Conservation (phyloP, 2,888 invertebrate genomes). For the Trachelus tabidus region DNA sequence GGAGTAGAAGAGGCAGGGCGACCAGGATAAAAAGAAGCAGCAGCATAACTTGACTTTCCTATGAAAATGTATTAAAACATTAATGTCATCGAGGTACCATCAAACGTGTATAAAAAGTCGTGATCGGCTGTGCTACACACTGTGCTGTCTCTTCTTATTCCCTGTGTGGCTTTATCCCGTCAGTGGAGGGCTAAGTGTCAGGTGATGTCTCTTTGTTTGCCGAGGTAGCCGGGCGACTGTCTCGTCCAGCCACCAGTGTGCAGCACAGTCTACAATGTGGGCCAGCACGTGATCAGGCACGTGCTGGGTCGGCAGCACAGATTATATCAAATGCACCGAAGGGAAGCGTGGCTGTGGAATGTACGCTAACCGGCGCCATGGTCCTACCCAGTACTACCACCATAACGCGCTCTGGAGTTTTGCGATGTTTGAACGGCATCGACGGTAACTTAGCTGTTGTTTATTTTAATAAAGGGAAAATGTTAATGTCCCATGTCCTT, state of each 20-base stretch:
- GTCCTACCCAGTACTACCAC: neutral
- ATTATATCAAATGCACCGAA: neutral
- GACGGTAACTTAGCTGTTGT: neutral
- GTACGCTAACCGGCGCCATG: neutral
- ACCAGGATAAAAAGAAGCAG: constrained; percentile 40
- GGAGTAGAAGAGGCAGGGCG: constrained; percentile 40
- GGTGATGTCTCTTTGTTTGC: neutral
- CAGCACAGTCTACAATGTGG: constrained; percentile 21
- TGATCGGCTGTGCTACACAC: neutral
- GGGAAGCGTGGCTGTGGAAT: neutral
- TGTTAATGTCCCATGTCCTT: neutral
- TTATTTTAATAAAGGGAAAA: neutral
- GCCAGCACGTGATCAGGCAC: constrained; percentile 35
- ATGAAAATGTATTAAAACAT: constrained; percentile 33
- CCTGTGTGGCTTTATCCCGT: too few relatives aligned
- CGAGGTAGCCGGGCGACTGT: neutral
- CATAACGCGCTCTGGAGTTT: neutral
- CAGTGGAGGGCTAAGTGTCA: too few relatives aligned
- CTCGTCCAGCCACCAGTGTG: neutral
- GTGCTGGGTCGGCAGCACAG: constrained; percentile 17
- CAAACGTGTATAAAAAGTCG: neutral
- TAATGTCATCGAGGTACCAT: neutral
- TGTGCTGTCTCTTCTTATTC: neutral
- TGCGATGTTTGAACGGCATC: neutral
- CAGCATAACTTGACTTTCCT: constrained; percentile 8